Evolutionary conservation across 2,888 invertebrate species (phyloP).

Genomic region (Brachycybe producta): DNA sequence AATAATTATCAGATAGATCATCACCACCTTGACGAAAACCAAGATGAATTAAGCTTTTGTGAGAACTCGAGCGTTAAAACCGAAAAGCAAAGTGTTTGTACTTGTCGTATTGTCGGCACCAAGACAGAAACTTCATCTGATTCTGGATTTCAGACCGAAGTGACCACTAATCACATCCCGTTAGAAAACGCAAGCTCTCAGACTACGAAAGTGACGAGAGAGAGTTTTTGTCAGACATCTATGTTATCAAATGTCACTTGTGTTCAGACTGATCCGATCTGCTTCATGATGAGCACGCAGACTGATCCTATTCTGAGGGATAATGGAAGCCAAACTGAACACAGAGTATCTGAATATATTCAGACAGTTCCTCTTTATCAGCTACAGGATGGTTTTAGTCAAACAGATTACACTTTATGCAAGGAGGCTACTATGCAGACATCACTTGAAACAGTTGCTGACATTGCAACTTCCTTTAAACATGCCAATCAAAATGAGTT

Average conservation of each 20-base stretch:
- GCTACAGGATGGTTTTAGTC: no score
- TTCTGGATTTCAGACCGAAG: conserved; percentile 9
- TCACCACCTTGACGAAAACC: not conserved
- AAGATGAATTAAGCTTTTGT: no score
- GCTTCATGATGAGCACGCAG: not conserved
- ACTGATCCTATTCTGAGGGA: not conserved
- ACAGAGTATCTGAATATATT: not conserved
- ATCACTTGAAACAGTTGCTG: no score
- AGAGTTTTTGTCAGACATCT: not conserved
- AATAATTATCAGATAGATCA: not conserved
- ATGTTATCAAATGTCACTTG: not conserved
- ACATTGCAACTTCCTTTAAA: no score
- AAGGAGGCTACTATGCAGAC: no score
- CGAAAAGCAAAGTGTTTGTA: not conserved
- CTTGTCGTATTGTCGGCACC: not conserved
- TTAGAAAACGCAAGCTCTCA: not conserved
- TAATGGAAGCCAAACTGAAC: not conserved
- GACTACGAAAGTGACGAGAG: not conserved
- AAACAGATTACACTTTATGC: no score
- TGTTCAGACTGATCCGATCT: conserved; percentile 1
- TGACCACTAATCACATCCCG: not conserved
- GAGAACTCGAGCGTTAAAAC: no score
- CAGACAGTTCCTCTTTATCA: not conserved
- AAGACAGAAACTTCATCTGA: not conserved
- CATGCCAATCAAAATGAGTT: no score